Conservation (phyloP, 2,113 vertebrate genomes). For the Peromyscus polionotus region DNA sequence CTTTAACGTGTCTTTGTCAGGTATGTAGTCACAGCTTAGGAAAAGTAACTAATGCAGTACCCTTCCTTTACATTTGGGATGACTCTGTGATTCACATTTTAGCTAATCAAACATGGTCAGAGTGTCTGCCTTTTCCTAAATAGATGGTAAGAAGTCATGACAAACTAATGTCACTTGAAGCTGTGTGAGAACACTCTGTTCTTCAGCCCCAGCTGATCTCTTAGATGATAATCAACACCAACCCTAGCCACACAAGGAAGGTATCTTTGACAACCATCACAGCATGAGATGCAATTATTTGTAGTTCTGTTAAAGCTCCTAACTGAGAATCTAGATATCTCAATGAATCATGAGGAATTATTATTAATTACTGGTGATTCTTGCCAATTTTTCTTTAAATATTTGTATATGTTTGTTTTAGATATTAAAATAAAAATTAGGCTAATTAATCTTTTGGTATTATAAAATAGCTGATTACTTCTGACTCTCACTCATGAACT, state of each 20-base stretch:
- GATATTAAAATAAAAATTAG: conserved; percentile 9
- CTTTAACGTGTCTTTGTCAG: too few species aligned
- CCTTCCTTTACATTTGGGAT: not conserved
- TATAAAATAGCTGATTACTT: not conserved
- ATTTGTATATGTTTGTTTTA: not conserved
- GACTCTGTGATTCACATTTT: not conserved
- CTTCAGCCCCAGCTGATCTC: not conserved
- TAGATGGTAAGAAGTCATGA: not conserved
- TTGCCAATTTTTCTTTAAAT: not conserved
- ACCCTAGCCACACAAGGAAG: not conserved
- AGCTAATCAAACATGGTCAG: not conserved
- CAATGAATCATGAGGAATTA: not conserved
- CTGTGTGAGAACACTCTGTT: too few species aligned
- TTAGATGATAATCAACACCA: not conserved
- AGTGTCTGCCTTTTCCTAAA: not conserved
- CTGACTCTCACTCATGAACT: not conserved
- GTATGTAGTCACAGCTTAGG: not conserved
- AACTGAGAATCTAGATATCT: not conserved
- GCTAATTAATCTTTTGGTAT: not conserved
- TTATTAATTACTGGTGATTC: not conserved
- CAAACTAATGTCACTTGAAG: not conserved
- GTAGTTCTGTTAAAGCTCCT: not conserved
- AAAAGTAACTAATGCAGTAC: not conserved
- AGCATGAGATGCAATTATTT: too few species aligned
- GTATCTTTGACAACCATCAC: not conserved